Base-by-base conservation (phyloP, 2,888 invertebrate genomes). In the Euzetes globulus region DNA sequence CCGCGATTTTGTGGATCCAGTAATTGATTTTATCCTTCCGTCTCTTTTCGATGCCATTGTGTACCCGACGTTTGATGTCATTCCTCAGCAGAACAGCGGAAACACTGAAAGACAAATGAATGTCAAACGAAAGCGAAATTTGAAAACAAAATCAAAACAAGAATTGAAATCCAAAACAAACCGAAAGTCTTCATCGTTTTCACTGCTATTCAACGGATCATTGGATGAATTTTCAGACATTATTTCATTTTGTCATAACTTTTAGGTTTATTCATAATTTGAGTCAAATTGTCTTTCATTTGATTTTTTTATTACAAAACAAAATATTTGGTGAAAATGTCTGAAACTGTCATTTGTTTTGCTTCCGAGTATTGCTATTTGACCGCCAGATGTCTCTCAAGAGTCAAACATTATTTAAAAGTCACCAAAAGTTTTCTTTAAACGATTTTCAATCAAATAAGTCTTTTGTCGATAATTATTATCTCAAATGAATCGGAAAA, bases 21-120 rank as follows among this genome's bases (percentile, higher is more conserved):
- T 74, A 60, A 74, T 77, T 78, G 27, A 82, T 82, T 77, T 80
- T 80, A 72, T 82, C 82, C 77, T 82, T 82, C 11, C 82, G 77
- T 22, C 80, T 79, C 72, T 80, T 79, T 77, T 82, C 82, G 71
- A 79, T 76, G 70, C 76, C 77, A 77, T 78, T 78, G 60, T 78
- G 78, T 15, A 76, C 70, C 68, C 76, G 76, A n/a, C 78, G 74
- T 58, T 76, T 76, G n/a, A 55, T 37, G 11, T 72, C 72, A 72
- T 50, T 72, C 58, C 72, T 65, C 41, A 65, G 7, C 11, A 33
- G 19, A 11, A 41, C 13, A 6, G 68, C 47, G 19, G 47, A 37
- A 25, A 15, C 3, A 19, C 47, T 70, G 47, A 7, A 41, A 6
- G 13, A 17, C n/a, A 63, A 63, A n/a, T 47, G 47, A n/a, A 47